Evolutionary conservation across 2,888 invertebrate species (phyloP).

Genomic region (Eristalinus sepulchralis): DNA sequence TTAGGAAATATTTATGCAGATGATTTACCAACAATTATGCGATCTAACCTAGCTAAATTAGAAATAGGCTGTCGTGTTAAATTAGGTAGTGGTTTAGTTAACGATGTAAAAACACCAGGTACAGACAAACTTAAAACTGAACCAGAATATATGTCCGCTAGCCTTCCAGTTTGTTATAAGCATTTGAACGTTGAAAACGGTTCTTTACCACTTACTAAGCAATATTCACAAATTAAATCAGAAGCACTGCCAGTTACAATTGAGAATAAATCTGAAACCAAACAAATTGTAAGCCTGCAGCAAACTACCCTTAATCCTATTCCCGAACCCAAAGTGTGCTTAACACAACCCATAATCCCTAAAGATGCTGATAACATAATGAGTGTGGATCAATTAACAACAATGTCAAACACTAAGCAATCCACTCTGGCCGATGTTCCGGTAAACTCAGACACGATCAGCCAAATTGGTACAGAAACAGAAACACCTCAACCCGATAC

Average conservation of each 20-base stretch:
- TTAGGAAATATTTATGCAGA: not conserved
- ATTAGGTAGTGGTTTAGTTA: not conserved
- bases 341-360: slow-evolving; percentile 50
- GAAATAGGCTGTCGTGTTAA: not conserved
- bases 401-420: slow-evolving; percentile 78
- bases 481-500: slow-evolving; percentile 52
- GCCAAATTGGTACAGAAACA: slow-evolving; percentile 73
- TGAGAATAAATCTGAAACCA: slow-evolving; percentile 44
- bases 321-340: slow-evolving; percentile 14
- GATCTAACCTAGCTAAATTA: not conserved
- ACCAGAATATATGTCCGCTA: slow-evolving; percentile 83
- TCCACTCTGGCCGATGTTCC: slow-evolving; percentile 74
- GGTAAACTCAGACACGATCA: slow-evolving; percentile 73
- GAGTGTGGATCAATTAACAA: slow-evolving; percentile 78
- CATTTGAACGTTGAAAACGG: slow-evolving; percentile 92
- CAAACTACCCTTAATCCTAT: not conserved
- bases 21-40: not conserved
- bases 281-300: not conserved
- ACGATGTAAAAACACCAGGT: not conserved
- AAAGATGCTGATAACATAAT: slow-evolving; percentile 38
- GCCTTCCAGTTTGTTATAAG: slow-evolving; percentile 90
- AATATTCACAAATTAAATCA: slow-evolving; percentile 75
- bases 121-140: not conserved
- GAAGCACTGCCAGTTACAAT: slow-evolving; percentile 62
- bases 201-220: slow-evolving; percentile 85